phyloP scores from a whole-genome alignment of 2,113 vertebrate species.

The Pagrus major region DNA sequence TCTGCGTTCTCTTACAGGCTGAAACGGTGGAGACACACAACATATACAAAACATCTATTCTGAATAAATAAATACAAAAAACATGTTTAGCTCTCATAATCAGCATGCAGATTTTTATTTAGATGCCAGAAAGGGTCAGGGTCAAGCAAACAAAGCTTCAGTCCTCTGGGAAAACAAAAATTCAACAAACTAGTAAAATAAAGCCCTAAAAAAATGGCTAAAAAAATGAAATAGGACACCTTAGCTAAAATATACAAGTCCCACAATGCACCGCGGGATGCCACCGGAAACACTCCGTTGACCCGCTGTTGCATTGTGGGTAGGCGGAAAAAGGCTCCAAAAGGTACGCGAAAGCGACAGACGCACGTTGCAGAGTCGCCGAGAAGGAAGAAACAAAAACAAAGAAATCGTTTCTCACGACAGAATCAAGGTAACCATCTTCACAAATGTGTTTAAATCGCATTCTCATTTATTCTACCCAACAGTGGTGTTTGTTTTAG shows the following conservation, averaged over 20 bases:
- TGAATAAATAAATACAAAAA: not conserved
- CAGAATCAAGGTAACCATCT: slow-evolving; percentile 19
- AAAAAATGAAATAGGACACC: not conserved
- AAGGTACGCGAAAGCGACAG: slow-evolving; percentile 32
- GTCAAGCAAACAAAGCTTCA: not conserved
- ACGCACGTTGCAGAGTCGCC: slow-evolving; percentile 64
- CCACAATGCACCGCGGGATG: slow-evolving; percentile 38
- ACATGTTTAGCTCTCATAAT: not conserved
- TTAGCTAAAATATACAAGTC: slow-evolving; percentile 13
- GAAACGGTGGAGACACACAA: not conserved
- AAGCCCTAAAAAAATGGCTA: not conserved
- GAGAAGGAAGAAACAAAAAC: slow-evolving; percentile 6
- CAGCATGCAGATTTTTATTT: not conserved
- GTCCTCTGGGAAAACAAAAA: not conserved
- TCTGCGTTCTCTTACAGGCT: not conserved
- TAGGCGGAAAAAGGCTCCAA: slow-evolving; percentile 75
- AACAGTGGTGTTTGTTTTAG: not conserved
- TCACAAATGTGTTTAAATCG: fast-evolving
- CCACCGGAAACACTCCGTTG: slow-evolving; percentile 48
- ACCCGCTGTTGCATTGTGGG: slow-evolving; percentile 70
- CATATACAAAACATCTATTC: not conserved
- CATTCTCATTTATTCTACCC: fast-evolving
- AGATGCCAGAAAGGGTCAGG: not conserved
- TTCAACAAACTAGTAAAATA: not conserved
- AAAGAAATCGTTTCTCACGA: not conserved